Percentiles rank a stretch among this genome's conserved stretches.
phyloP scores from a whole-genome alignment of 2,888 invertebrate species.

The Drosophila colorata region DNA sequence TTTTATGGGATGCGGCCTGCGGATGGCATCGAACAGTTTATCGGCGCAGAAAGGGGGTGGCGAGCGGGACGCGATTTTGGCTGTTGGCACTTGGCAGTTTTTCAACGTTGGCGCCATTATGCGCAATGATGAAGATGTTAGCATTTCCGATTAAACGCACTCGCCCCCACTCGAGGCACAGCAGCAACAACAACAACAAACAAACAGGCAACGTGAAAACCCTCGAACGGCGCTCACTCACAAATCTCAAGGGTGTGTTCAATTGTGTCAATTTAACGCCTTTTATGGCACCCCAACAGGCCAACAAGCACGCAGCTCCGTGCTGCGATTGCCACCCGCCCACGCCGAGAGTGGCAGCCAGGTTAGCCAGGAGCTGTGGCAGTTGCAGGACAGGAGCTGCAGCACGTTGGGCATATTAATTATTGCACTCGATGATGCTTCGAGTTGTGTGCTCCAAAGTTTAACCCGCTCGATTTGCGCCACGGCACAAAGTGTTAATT shows the following conservation, averaged over 20 bases:
- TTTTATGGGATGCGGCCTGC: too few species aligned
- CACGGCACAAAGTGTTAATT: conserved; percentile 68
- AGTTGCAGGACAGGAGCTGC: conserved; percentile 7
- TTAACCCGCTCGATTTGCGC: conserved; percentile 72
- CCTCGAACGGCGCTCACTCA: conserved; percentile 21
- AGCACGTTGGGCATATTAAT: conserved; percentile 78
- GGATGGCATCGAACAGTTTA: too few species aligned
- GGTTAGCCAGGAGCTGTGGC: not conserved
- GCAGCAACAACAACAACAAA: conserved; percentile 33
- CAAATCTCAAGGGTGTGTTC: conserved; percentile 78
- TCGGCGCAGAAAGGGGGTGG: not conserved
- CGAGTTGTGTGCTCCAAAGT: conserved; percentile 33
- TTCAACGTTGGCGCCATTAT: conserved; percentile 47
- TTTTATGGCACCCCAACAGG: conserved; percentile 63
- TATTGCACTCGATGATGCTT: conserved; percentile 60
- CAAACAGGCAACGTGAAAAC: conserved; percentile 21
- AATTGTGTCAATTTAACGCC: conserved; percentile 82
- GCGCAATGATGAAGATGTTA: conserved; percentile 75
- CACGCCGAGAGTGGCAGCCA: not conserved
- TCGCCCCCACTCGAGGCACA: conserved; percentile 31
- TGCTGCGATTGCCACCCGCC: conserved; percentile 15
- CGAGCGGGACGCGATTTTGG: conserved; percentile 12
- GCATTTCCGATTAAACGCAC: conserved; percentile 74
- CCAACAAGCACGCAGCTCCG: conserved; percentile 6
- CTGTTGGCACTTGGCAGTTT: conserved; percentile 44